Conservation (phyloP, 1,140 invertebrate species). For the Trinorchestia longiramus region DNA sequence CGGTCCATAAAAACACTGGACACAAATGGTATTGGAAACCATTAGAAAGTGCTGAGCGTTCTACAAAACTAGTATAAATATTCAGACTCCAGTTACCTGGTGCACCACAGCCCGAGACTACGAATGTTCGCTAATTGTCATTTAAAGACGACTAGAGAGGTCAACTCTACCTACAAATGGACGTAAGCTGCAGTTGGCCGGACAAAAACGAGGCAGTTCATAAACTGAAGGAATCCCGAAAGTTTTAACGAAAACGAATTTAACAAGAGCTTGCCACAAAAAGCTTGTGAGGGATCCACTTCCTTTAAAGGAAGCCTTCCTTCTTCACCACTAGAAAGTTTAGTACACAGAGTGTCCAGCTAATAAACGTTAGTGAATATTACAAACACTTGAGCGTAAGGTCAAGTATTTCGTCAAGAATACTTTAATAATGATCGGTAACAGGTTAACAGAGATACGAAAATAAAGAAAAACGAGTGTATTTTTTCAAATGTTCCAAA, state of each 20-base stretch:
- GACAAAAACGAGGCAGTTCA: background rate
- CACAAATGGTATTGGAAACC: background rate
- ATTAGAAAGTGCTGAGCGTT: background rate
- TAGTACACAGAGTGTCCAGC: background rate
- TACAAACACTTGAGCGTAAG: background rate
- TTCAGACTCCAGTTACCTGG: background rate
- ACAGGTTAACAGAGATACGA: background rate
- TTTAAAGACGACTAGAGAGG: background rate
- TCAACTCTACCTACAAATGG: background rate
- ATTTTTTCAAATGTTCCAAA: background rate
- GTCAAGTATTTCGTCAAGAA: background rate
- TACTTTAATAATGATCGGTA: background rate
- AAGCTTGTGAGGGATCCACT: background rate
- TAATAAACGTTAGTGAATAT: background rate
- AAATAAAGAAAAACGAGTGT: background rate
- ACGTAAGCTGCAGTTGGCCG: background rate
- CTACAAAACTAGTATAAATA: background rate
- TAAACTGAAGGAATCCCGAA: background rate
- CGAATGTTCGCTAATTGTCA: background rate
- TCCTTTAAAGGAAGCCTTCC: background rate
- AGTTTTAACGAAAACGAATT: background rate
- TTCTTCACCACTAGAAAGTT: background rate
- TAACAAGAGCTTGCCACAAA: background rate
- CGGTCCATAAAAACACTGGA: background rate
- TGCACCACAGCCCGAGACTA: background rate